Conservation (phyloP, 2,113 vertebrate species). For the Neodontobutis hainanensis region DNA sequence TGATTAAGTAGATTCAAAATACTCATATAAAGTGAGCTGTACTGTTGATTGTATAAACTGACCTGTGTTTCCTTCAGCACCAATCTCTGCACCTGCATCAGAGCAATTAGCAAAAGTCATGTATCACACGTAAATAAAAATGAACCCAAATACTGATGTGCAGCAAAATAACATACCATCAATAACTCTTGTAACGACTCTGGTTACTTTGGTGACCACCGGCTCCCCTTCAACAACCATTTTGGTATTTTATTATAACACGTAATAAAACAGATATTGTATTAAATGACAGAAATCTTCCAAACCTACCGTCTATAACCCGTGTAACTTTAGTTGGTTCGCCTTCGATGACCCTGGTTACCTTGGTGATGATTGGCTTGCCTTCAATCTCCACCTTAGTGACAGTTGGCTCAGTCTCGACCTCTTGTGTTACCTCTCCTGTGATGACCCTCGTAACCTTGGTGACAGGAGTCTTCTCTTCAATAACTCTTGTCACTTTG, state of each 20-base stretch:
- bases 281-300: not conserved
- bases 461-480: constrained; percentile 28
- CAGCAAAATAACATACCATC: constrained; percentile 33
- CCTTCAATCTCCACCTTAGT: constrained; percentile 37
- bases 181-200: constrained; percentile 60
- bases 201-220: constrained; percentile 37
- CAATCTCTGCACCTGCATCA: constrained; percentile 49
- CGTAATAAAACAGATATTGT: not conserved
- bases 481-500: constrained; percentile 65
- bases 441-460: constrained; percentile 46
- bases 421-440: constrained; percentile 37
- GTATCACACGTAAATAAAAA: not conserved
- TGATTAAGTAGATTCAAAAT: not conserved
- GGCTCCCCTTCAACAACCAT: constrained; percentile 2
- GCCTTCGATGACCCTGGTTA: constrained; percentile 38
- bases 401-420: constrained; percentile 10
- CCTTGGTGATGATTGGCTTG: constrained; percentile 11
- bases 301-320: constrained; percentile 3
- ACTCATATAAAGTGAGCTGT: not conserved
- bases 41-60: constrained; percentile 36
- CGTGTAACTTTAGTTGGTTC: constrained; percentile 16
- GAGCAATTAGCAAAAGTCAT: not conserved
- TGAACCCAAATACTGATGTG: not conserved
- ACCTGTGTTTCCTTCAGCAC: constrained; percentile 60
- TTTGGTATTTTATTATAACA: constrained; percentile 5